Percentiles rank a stretch among this genome's conserved stretches.
These are phyloP conservation scores for Ecdyonurus torrentis DNA, from an alignment of 2,888 invertebrate genomes.

Conservation along the genomic window DNA sequence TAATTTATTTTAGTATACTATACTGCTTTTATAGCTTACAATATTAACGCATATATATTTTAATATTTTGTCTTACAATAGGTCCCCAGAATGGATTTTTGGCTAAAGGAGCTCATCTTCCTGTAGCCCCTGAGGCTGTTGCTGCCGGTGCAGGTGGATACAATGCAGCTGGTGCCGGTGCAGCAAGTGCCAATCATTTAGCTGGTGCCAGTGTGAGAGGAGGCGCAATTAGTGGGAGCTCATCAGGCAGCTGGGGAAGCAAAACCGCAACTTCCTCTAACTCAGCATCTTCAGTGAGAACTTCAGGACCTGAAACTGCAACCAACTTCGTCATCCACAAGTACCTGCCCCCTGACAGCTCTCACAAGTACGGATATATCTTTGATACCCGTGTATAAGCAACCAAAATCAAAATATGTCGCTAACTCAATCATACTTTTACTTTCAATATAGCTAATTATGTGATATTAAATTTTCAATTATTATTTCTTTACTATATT, in stretches of 20 bases:
- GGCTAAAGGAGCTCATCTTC: conserved; percentile 13
- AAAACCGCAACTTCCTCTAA: not conserved
- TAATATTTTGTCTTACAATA: not conserved
- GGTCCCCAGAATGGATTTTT: conserved; percentile 14
- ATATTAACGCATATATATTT: too few relatives aligned
- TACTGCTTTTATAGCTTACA: too few relatives aligned
- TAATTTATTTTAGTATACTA: too few relatives aligned
- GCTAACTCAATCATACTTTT: too few relatives aligned
- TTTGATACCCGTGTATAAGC: conserved; percentile 14
- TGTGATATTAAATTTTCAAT: too few relatives aligned
- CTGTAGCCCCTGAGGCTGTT: conserved; percentile 6
- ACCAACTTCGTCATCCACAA: conserved; percentile 14
- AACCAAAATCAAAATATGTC: too few relatives aligned
- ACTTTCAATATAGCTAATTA: too few relatives aligned
- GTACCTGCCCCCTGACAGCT: conserved; percentile 19
- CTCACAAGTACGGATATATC: conserved; percentile 19
- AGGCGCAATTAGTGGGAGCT: not conserved
- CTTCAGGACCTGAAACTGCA: conserved; percentile 14
- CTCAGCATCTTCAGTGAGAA: conserved; percentile 1
- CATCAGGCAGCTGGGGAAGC: not conserved
- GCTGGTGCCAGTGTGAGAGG: not conserved
- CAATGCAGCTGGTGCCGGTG: not conserved
- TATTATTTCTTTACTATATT: too few relatives aligned
- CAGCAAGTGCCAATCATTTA: not conserved
- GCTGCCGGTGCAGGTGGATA: not conserved